These are phyloP conservation scores for Smutsia gigantea DNA, from an alignment of 2,797 vertebrate species.

Conservation along the genomic window DNA sequence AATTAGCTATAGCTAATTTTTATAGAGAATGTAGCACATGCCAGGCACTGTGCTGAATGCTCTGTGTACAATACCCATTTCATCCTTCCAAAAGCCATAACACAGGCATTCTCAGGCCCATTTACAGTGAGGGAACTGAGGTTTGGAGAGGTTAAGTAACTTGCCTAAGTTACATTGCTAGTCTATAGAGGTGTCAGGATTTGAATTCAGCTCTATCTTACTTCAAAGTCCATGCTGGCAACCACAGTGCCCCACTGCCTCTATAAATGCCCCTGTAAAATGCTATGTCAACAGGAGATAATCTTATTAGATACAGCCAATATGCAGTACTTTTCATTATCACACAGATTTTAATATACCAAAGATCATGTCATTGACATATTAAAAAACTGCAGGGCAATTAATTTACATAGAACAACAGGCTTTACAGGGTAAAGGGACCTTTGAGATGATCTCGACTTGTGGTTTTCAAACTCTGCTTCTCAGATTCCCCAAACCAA, in stretches of 20 bases:
- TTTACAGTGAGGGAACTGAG: neutral
- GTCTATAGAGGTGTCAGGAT: neutral
- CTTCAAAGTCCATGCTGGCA: neutral
- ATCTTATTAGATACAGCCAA: neutral
- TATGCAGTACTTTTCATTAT: neutral
- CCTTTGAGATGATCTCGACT: neutral
- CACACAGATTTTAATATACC: neutral
- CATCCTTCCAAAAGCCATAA: neutral
- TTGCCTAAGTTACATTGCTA: neutral
- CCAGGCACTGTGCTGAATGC: neutral
- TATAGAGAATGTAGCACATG: neutral
- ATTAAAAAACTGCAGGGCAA: neutral
- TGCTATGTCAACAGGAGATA: neutral
- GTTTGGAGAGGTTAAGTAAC: neutral
- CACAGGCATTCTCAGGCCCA: neutral
- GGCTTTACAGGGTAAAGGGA: slow-evolving; percentile 2
- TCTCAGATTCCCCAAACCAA: neutral
- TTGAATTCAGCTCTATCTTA: neutral
- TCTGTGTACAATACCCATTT: neutral
- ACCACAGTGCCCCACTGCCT: neutral
- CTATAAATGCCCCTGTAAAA: slow-evolving; percentile 22
- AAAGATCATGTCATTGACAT: neutral
- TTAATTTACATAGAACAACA: neutral
- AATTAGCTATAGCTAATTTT: neutral
- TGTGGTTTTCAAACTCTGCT: neutral